Evolutionary conservation across 2,113 vertebrate species (phyloP).

Genomic region (Tringa solitaria): DNA sequence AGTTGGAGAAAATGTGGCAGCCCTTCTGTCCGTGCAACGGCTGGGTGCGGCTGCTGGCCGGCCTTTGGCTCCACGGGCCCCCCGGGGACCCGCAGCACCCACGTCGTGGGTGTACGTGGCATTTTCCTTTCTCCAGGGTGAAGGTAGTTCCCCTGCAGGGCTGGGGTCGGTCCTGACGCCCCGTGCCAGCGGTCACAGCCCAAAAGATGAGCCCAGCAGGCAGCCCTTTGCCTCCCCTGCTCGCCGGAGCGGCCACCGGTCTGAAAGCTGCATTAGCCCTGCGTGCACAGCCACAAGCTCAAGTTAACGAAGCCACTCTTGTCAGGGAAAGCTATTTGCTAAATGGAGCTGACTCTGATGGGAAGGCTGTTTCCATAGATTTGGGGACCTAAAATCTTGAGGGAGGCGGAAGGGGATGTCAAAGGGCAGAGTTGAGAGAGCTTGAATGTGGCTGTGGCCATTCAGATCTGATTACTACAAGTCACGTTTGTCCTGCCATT

Average conservation of each 20-base stretch:
- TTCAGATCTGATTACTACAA: neutral
- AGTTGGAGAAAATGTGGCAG: neutral
- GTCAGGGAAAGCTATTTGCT: neutral
- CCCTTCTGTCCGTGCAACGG: neutral
- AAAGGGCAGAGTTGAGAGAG: neutral
- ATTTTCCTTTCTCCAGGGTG: neutral
- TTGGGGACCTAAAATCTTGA: neutral
- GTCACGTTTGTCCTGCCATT: neutral
- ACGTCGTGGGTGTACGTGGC: fast-evolving
- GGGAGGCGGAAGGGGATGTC: neutral
- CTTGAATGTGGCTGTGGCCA: neutral
- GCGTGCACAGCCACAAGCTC: neutral
- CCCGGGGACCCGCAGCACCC: neutral
- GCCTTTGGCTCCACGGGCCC: neutral
- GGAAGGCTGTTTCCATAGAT: neutral
- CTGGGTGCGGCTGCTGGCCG: neutral
- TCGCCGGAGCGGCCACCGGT: fast-evolving
- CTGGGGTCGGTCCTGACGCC: neutral
- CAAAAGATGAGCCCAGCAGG: neutral
- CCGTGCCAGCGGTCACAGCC: fast-evolving
- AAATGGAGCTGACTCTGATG: neutral
- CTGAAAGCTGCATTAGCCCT: neutral
- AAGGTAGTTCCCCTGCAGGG: fast-evolving
- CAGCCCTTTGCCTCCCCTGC: neutral
- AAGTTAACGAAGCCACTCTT: neutral